Base-by-base conservation (phyloP, 2,797 vertebrate species). In the Coreius guichenoti region DNA sequence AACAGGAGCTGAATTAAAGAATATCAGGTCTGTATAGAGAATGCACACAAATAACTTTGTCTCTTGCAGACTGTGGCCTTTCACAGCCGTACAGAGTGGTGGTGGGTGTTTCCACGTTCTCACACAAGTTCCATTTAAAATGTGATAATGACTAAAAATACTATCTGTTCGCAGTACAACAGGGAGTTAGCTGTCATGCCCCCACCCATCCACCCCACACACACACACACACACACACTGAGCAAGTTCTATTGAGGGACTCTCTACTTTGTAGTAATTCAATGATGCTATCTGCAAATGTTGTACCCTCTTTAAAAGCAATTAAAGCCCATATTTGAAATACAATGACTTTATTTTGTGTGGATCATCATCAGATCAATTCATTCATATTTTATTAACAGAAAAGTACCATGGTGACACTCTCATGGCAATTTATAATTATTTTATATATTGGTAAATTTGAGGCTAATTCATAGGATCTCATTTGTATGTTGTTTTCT, bases 81-180 rank as follows among this genome's bases (percentile, higher is more conserved):
- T 84, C 0, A 4, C 9, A 69, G 65, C 11, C 4, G 19, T 31
- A 21, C 4, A 69, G 80, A 54, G 49, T 51, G 23, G 11, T 39
- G 11, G 61, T 77, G 73, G 45, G 82, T 19, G 73, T 77, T 83
- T 68, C 45, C 31, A 75, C 8, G 8, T 23, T 68, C 47, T 68
- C 72, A 68, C 61, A 83, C 23, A 0, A 76, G 23, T 54, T 39
- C 61, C 17, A 67, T 65, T 76, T 26, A 67, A 83, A 51, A 58
- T 76, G 82, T 77, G 82, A 83, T 19, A 83, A 83, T 67, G 31
- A 51, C 43, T 67, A 76, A 76, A 81, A 76, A 67, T 54, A 83
- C 61, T 33, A 31, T 67, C 43, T 36, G 21, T 33, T 83, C 23
- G 2, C 58, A 36, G 56, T 67, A 39, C 14, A 47, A 33, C 2